A percentile compares a stretch with the other conserved stretches of the same genome.
phyloP scores from a whole-genome alignment of 2,113 vertebrate genomes.

The Delphinus delphis region DNA sequence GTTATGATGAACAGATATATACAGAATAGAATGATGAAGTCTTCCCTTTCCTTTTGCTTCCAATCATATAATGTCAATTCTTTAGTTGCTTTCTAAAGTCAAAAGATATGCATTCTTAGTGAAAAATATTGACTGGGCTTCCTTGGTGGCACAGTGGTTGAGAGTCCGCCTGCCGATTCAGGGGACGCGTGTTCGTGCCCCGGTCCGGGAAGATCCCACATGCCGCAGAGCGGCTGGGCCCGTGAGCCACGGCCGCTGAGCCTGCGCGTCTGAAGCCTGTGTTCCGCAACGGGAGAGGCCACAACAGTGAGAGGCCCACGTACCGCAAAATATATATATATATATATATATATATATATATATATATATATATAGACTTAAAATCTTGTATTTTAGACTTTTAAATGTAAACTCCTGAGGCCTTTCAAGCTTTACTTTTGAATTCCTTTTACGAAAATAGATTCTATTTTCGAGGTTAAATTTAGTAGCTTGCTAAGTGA shows the following conservation, averaged over 20 bases:
- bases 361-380: neutral
- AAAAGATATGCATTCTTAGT: neutral
- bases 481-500: neutral
- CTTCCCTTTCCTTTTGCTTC: neutral
- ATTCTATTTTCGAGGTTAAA: neutral
- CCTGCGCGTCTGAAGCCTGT: no score
- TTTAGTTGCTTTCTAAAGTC: conserved; percentile 30
- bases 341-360: no score
- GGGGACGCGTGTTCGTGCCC: no score
- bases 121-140: neutral
- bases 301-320: no score
- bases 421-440: neutral
- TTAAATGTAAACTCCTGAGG: neutral
- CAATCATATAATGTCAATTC: neutral
- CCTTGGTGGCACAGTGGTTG: no score
- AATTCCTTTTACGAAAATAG: conserved; percentile 18
- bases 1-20: neutral
- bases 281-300: no score
- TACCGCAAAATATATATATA: no score
- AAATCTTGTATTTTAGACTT: neutral
- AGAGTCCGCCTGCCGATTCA: no score
- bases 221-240: no score
- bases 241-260: no score
- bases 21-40: neutral
- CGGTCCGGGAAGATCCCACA: no score